Conservation (phyloP, 2,888 invertebrate species). For the Chymomyza caudatula region DNA sequence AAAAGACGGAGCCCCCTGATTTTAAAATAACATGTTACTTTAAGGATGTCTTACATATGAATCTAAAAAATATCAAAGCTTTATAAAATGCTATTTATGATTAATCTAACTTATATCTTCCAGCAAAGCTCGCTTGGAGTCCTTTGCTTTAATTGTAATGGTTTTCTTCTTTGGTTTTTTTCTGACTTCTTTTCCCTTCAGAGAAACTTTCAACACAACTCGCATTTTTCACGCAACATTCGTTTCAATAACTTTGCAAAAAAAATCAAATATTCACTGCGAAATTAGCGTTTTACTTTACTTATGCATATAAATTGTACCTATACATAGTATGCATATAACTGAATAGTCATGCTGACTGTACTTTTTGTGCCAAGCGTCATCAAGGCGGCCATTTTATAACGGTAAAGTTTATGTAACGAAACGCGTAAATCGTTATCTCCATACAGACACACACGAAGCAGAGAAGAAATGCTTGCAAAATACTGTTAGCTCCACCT, state of each 20-base stretch:
- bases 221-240: slow-evolving; percentile 68
- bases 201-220: slow-evolving; percentile 37
- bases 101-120: background rate
- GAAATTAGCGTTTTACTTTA: slow-evolving; percentile 2
- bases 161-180: background rate
- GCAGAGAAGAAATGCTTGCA: slow-evolving; percentile 62
- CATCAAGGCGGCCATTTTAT: background rate
- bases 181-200: background rate
- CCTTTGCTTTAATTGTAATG: too few species aligned
- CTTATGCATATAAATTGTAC: background rate
- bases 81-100: background rate
- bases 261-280: slow-evolving; percentile 16
- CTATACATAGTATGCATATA: slow-evolving; percentile 6
- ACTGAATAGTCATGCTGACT: slow-evolving; percentile 63
- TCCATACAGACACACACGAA: slow-evolving; percentile 18
- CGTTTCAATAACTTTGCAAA: slow-evolving; percentile 61
- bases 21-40: too few species aligned
- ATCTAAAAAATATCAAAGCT: too few species aligned
- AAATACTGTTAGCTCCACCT: slow-evolving; percentile 65
- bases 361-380: slow-evolving; percentile 8
- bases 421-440: slow-evolving; percentile 50
- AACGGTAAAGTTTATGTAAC: slow-evolving; percentile 62
- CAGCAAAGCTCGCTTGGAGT: background rate
- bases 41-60: too few species aligned
- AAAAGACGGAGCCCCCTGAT: too few species aligned